These are phyloP conservation scores for Percopsis transmontana DNA, from an alignment of 2,113 vertebrate species.

Conservation along the genomic window DNA sequence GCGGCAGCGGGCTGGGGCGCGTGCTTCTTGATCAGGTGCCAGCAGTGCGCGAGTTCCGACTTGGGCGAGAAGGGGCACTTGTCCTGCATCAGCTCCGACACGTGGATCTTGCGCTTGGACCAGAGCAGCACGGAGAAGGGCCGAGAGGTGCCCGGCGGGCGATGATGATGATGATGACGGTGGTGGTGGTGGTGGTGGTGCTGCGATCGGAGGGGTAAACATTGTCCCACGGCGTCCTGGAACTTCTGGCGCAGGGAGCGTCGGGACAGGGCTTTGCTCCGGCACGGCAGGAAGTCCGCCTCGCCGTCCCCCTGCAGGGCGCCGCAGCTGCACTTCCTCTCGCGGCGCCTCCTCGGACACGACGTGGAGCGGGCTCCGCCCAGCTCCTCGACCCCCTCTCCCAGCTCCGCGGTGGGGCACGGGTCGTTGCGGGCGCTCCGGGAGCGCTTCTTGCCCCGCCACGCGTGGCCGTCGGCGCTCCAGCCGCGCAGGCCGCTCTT, in stretches of 20 bases:
- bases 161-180: slow-evolving; percentile 80
- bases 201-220: slow-evolving; percentile 90
- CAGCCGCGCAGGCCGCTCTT: slow-evolving; percentile 87
- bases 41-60: slow-evolving; percentile 91
- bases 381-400: slow-evolving; percentile 64
- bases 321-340: slow-evolving; percentile 88
- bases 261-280: slow-evolving; percentile 80
- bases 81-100: slow-evolving; percentile 94
- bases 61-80: slow-evolving; percentile 92
- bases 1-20: slow-evolving; percentile 71
- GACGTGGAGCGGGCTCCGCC: slow-evolving; percentile 69
- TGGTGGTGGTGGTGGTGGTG: slow-evolving; percentile 82
- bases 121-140: slow-evolving; percentile 81
- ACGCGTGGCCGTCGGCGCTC: slow-evolving; percentile 92
- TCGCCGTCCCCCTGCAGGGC: slow-evolving; percentile 71
- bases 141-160: slow-evolving; percentile 62
- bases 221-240: slow-evolving; percentile 94
- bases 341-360: slow-evolving; percentile 78
- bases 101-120: slow-evolving; percentile 93
- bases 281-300: slow-evolving; percentile 80
- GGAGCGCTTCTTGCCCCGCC: slow-evolving; percentile 91
- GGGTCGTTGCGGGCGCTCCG: slow-evolving; percentile 79
- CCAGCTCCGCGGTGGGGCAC: slow-evolving; percentile 64
- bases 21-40: slow-evolving; percentile 93
- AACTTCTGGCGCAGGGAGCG: slow-evolving; percentile 94